A percentile compares a stretch with the other conserved stretches of the same genome.
Evolutionary conservation across 2,797 vertebrate species (phyloP).

Genomic region (Jordanella pulchra): DNA sequence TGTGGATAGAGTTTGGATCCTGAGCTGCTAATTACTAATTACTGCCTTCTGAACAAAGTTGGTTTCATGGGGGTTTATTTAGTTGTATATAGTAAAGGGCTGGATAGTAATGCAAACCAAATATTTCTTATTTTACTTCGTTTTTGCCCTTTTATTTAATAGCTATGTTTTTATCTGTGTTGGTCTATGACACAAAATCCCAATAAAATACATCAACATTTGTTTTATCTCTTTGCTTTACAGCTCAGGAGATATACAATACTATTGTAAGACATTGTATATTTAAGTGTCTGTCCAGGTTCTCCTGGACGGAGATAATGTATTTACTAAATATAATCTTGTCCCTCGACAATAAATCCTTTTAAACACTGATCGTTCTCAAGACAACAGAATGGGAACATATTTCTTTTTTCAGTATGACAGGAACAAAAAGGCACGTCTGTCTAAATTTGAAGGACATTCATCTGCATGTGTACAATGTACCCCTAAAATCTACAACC

Average conservation of each 20-base stretch:
- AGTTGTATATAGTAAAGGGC: not conserved
- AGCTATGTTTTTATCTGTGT: not conserved
- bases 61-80: not conserved
- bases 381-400: not conserved
- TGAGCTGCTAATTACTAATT: not conserved
- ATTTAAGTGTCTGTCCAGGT: not conserved
- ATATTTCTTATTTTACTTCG: not conserved
- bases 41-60: not conserved
- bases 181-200: too few relatives aligned
- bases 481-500: not conserved
- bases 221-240: not conserved
- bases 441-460: not conserved
- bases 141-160: not conserved
- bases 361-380: not conserved
- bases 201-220: not conserved
- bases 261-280: not conserved
- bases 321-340: not conserved
- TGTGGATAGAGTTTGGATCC: not conserved
- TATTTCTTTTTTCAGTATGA: constrained; percentile 8
- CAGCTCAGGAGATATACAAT: not conserved
- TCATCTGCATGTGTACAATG: not conserved
- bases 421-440: not conserved
- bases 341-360: too few relatives aligned
- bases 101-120: not conserved
- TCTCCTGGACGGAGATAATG: too few relatives aligned